Conservation (phyloP, 2,888 invertebrate genomes). For the Philaethria dido region DNA sequence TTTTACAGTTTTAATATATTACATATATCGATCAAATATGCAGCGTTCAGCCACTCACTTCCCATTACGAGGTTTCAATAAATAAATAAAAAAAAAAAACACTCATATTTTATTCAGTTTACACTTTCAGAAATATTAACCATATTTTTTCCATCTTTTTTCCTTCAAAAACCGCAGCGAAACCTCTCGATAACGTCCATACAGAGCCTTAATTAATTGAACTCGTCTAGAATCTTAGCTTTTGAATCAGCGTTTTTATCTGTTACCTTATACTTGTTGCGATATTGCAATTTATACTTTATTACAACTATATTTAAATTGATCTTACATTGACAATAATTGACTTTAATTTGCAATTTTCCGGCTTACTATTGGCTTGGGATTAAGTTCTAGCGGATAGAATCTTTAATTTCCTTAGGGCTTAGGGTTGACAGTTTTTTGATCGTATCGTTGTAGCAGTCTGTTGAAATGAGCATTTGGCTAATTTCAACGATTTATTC, state of each 20-base stretch:
- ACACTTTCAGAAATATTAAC: constrained; percentile 26
- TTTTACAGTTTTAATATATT: too few species aligned
- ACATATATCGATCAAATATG: too few species aligned
- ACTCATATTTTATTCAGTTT: constrained; percentile 7
- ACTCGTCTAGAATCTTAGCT: constrained; percentile 65
- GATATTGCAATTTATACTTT: constrained; percentile 30
- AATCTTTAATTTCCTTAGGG: constrained; percentile 82
- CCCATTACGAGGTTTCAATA: background rate
- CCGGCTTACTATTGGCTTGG: constrained; percentile 73
- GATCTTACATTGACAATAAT: constrained; percentile 9
- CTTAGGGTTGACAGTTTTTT: constrained; percentile 60
- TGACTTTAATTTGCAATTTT: constrained; percentile 79
- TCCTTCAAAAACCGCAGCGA: constrained; percentile 34
- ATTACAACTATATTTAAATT: constrained; percentile 4
- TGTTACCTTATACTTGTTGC: constrained; percentile 45
- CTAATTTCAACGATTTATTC: constrained; percentile 39
- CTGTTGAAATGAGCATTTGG: constrained; percentile 25
- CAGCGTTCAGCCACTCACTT: background rate
- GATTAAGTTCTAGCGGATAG: constrained; percentile 79
- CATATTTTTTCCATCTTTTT: constrained; percentile 24
- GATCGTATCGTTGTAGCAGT: constrained; percentile 62
- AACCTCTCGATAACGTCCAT: constrained; percentile 59
- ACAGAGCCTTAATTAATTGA: constrained; percentile 73
- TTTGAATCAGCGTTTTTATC: constrained; percentile 74
- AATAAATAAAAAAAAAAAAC: background rate